Evolutionary conservation across 2,113 vertebrate genomes (phyloP).

Genomic region (Pyxicephalus adspersus): DNA sequence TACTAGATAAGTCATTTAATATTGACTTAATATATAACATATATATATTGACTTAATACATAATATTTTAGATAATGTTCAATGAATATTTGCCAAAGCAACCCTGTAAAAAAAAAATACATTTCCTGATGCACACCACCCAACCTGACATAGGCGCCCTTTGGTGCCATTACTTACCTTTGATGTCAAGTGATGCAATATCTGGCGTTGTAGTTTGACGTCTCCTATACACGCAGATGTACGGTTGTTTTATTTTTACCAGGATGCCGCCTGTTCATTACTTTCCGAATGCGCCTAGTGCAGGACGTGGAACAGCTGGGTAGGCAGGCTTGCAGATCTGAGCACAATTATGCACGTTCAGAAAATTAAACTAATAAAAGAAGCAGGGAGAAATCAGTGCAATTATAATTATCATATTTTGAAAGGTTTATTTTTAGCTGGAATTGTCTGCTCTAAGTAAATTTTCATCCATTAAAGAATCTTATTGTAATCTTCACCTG

Average conservation of each 20-base stretch:
- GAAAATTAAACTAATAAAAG: conserved; percentile 43
- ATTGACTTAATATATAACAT: too few relatives aligned
- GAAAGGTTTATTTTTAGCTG: conserved; percentile 32
- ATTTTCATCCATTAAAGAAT: conserved; percentile 37
- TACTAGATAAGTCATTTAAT: too few relatives aligned
- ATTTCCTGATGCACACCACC: too few relatives aligned
- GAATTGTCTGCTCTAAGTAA: conserved; percentile 10
- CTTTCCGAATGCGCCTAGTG: neutral
- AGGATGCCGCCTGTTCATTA: neutral
- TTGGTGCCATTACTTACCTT: too few relatives aligned
- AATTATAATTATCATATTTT: conserved; percentile 42
- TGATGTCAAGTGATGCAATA: too few relatives aligned
- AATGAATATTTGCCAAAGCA: too few relatives aligned
- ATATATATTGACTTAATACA: too few relatives aligned
- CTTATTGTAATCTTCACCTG: conserved; percentile 39
- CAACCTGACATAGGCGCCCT: too few relatives aligned
- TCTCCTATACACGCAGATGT: neutral
- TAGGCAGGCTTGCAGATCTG: conserved; percentile 28
- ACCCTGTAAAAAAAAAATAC: too few relatives aligned
- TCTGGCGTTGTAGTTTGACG: too few relatives aligned
- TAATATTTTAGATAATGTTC: too few relatives aligned
- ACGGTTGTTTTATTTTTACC: neutral
- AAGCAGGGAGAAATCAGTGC: conserved; percentile 30
- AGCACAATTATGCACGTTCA: conserved; percentile 34
- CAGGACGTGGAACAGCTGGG: conserved; percentile 25